Conservation (phyloP, 2,888 invertebrate genomes). For the Xestoiulus laeticollis region DNA sequence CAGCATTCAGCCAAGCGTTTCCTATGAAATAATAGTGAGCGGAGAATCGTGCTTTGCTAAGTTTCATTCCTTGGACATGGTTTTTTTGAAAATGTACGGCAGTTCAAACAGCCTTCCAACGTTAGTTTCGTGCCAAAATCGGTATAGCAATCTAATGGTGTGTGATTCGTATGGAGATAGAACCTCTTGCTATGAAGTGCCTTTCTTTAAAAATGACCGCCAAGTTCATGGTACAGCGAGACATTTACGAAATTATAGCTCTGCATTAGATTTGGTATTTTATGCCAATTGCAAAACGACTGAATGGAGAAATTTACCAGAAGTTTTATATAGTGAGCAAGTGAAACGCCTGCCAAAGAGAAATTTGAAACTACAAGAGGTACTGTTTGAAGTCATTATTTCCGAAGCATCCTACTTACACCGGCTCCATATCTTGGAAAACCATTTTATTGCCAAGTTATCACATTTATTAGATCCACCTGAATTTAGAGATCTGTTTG, state of each 20-base stretch:
- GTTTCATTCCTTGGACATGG: constrained; percentile 5
- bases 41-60: background rate
- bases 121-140: background rate
- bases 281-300: background rate
- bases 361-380: constrained; percentile 42
- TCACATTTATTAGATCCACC: background rate
- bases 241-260: background rate
- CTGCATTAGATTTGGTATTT: background rate
- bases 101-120: constrained; percentile 14
- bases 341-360: background rate
- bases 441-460: background rate
- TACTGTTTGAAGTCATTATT: constrained; percentile 36
- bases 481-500: constrained; percentile 38
- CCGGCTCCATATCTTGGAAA: constrained; percentile 3
- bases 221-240: background rate
- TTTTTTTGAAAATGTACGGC: background rate
- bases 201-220: background rate
- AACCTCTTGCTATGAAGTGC: background rate
- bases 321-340: background rate
- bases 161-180: background rate
- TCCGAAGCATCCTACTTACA: constrained; percentile 35
- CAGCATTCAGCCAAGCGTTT: background rate
- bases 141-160: background rate
- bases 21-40: background rate
- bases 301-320: constrained; percentile 6